Base-by-base conservation (phyloP, 2,113 vertebrate species). In the Taurulus bubalis region DNA sequence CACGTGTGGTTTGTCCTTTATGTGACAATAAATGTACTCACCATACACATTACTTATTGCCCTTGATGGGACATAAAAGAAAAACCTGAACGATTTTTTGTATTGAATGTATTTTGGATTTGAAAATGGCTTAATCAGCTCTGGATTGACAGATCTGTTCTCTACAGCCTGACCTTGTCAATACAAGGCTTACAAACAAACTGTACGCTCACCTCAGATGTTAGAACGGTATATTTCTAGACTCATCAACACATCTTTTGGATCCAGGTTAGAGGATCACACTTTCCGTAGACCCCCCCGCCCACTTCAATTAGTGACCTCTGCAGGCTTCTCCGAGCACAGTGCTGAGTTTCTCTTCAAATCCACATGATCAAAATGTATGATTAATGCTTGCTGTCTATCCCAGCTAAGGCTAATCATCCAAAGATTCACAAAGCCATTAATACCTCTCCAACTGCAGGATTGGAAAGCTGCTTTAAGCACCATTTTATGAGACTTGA, bases 331-430 rank as follows among this genome's bases (percentile, higher is more conserved):
- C 80, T 83, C 20, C 0, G 45, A 65, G 58, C 71, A 55, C 49
- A 77, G 78, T 55, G 80, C 59, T 26, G 74, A 81, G 82, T 77
- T 69, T 79, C 75, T 80, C 86, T 75, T 82, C 40, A 74, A 76
- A 90, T 75, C 79, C 74, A 76, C 85, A 83, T 10, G 82, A 87
- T 90, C 88, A 89, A 82, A 90, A 89, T 28, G 77, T 83, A 73
- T 89, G 89, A 92, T 92, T 92, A 86, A 93, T 90, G 79, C 83
- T 69, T 38, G 53, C 77, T 87, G 83, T 88, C 84, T 79, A 77
- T 84, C 70, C 30, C 65, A 62, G 73, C 83, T 12, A 79, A 72
- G 30, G 56, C 83, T 85, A 89, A 89, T 91, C 86, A 86, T 86
- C 85, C 77, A 80, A 78, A 70, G 40, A 85, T 68, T 86, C 84